phyloP scores from a whole-genome alignment of 2,797 vertebrate genomes.

The Mormyrus proboscirostris region DNA sequence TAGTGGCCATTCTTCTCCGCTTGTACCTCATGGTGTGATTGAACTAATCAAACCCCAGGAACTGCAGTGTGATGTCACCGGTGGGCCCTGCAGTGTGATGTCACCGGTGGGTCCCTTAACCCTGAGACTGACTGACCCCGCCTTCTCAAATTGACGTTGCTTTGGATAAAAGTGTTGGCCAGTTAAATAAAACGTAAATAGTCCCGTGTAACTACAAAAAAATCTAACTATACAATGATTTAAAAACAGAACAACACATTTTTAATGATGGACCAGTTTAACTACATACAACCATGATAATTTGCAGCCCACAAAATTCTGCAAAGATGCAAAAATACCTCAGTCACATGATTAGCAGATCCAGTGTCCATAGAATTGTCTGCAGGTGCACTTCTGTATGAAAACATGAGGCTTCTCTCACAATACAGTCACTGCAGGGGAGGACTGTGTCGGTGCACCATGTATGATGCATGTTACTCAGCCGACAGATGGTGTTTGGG shows the following conservation, averaged over 20 bases:
- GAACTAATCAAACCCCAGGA: neutral
- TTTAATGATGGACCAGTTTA: neutral
- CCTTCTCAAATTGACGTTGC: neutral
- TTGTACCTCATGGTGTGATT: neutral
- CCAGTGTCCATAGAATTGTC: neutral
- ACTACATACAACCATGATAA: neutral
- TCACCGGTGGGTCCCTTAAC: neutral
- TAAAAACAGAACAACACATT: neutral
- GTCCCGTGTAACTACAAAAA: neutral
- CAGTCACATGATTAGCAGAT: neutral
- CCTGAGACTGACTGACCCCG: too few species aligned
- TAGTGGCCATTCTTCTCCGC: neutral
- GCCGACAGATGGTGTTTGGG: constrained; percentile 18
- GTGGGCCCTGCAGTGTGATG: too few species aligned
- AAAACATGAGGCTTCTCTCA: neutral
- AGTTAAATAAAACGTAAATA: neutral
- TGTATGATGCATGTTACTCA: neutral
- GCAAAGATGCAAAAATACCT: neutral
- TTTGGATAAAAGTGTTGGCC: neutral
- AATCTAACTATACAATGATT: neutral
- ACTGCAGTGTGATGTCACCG: neutral
- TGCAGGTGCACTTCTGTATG: neutral
- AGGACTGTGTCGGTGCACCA: neutral
- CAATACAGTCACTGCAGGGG: neutral
- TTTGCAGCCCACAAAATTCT: neutral